phyloP scores from a whole-genome alignment of 2,113 vertebrate species.

The Mystacornis crossleyi region DNA sequence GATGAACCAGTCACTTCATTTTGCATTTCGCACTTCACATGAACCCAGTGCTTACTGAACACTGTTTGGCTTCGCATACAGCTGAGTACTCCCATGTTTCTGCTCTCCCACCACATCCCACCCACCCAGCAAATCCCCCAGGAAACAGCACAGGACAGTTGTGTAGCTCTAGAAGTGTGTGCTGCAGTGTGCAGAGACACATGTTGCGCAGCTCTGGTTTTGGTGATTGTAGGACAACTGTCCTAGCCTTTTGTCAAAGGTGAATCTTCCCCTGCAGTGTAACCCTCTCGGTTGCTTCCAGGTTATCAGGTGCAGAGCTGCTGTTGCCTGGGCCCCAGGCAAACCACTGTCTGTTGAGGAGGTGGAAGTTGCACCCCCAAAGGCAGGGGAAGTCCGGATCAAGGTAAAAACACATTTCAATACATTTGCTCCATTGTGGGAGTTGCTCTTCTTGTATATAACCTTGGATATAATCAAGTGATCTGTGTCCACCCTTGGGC shows the following conservation, averaged over 20 bases:
- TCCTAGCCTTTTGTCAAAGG: not conserved
- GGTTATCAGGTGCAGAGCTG: slow-evolving; percentile 76
- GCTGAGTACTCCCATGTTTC: not conserved
- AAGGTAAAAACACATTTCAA: not conserved
- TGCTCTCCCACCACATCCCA: not conserved
- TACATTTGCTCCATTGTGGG: too few relatives aligned
- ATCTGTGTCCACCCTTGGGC: not conserved
- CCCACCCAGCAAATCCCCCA: too few relatives aligned
- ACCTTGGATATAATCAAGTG: not conserved
- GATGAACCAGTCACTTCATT: not conserved
- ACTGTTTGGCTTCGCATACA: fast-evolving
- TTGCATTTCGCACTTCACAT: not conserved
- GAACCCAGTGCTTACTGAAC: not conserved
- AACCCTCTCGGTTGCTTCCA: not conserved
- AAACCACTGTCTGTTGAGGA: slow-evolving; percentile 67
- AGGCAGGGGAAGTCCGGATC: slow-evolving; percentile 63
- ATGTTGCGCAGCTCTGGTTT: not conserved
- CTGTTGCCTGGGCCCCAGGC: slow-evolving; percentile 60
- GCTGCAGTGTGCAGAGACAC: not conserved
- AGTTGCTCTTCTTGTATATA: not conserved
- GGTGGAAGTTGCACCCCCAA: slow-evolving; percentile 70
- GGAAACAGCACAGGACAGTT: not conserved
- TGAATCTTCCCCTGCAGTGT: too few relatives aligned
- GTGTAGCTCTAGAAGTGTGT: not conserved
- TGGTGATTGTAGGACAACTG: not conserved